These are phyloP conservation scores for Phoebastria nigripes DNA, from an alignment of 2,797 vertebrate genomes.

Conservation along the genomic window DNA sequence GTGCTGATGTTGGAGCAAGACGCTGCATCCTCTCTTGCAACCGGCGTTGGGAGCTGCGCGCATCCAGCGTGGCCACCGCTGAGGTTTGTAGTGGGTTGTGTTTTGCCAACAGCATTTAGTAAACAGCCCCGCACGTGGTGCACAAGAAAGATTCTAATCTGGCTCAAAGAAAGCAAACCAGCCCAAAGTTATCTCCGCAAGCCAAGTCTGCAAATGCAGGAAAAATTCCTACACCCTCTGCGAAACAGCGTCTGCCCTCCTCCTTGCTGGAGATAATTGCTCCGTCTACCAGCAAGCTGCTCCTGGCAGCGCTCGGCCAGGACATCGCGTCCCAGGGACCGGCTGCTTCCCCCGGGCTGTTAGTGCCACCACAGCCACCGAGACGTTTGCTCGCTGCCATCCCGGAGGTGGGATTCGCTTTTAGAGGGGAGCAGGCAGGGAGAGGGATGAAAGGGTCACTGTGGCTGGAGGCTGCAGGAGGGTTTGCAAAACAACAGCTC, in stretches of 20 bases:
- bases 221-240: neutral
- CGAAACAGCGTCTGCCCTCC: neutral
- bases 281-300: neutral
- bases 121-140: neutral
- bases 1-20: neutral
- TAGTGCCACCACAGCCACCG: rapidly evolving
- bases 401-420: rapidly evolving
- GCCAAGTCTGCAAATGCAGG: neutral
- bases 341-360: rapidly evolving
- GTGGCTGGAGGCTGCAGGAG: neutral
- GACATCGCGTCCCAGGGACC: neutral
- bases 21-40: neutral
- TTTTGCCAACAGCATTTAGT: neutral
- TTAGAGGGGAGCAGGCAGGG: neutral
- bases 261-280: neutral
- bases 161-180: neutral
- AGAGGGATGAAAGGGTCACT: rapidly evolving
- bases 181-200: neutral
- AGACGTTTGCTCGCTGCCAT: rapidly evolving
- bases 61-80: rapidly evolving
- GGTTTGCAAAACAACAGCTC: neutral
- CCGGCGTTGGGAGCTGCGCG: rapidly evolving
- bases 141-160: neutral
- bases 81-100: neutral
- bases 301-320: neutral